Base-by-base conservation (phyloP, 2,113 vertebrate species). In the Gadus macrocephalus region DNA sequence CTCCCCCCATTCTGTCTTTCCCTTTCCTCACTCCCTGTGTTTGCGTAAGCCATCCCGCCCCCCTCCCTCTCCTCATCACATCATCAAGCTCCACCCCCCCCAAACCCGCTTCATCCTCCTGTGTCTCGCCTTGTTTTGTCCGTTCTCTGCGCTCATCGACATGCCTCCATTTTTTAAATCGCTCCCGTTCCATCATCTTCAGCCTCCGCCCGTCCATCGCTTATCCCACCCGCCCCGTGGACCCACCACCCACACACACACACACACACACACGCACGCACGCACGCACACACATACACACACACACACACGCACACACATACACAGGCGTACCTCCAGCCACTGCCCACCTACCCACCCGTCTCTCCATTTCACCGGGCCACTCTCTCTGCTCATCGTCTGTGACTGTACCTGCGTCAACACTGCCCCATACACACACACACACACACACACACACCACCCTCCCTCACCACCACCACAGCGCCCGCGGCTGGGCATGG, bases 91-190 rank as follows among this genome's bases (percentile, higher is more conserved):
- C 6, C 35, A 20, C 62, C 56, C 67, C 35, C 56, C 73, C 35
- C 56, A 15, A 3, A 85, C 84, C 81, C 83, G 55, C 15, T 16
- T 16, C 53, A 55, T 16, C 53, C 12, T 16, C 53, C 12, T 6
- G 2, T 15, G n/a, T n/a, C 55, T n/a, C n/a, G 55, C n/a, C 55
- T 58, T 68, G 88, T 87, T 86, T 89, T 74, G 80, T 89, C 89
- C 81, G 69, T 85, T 89, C 79, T 53, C 82, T 76, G 79, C 76
- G 82, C 84, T 90, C 90, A 91, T 91, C 83, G 89, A 91, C 89
- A 90, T 90, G 88, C 89, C 91, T 91, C 89, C 89, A 91, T 89
- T 90, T 90, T 89, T 88, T 85, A 85, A 86, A 86, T 73, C 80
- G 84, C 83, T 85, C 87, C 83, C 87, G 38, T 89, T 92, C 88